Evolutionary conservation across 2,797 vertebrate species (phyloP).

Genomic region (Pempheris klunzingeri): DNA sequence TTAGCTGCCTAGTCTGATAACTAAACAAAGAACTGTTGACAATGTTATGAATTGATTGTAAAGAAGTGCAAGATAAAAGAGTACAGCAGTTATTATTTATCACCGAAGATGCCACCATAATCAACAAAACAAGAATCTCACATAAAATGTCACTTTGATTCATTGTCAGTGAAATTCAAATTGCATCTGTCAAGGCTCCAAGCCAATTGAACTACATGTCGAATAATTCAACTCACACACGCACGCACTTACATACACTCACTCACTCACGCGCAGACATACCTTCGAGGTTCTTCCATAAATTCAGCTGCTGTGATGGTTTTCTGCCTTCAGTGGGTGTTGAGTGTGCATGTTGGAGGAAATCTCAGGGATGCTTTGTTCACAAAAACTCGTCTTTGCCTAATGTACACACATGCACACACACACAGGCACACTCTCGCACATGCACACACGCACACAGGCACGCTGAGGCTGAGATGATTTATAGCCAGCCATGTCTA

Average conservation of each 20-base stretch:
- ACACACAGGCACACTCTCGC: slow-evolving; percentile 10
- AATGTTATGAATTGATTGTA: slow-evolving; percentile 24
- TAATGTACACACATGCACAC: slow-evolving; percentile 16
- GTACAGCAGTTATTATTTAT: slow-evolving; percentile 46
- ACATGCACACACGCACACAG: slow-evolving; percentile 15
- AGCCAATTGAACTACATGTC: slow-evolving; percentile 47
- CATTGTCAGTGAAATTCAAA: slow-evolving; percentile 55
- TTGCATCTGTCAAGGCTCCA: slow-evolving; percentile 50
- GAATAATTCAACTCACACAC: slow-evolving; percentile 36
- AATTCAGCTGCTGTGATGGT: slow-evolving; percentile 37
- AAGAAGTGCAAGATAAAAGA: slow-evolving; percentile 39
- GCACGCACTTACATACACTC: slow-evolving; percentile 18
- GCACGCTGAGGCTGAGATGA: slow-evolving; percentile 74
- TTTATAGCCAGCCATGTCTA: slow-evolving; percentile 86
- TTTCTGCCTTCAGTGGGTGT: slow-evolving; percentile 26
- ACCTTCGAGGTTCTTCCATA: slow-evolving; percentile 12
- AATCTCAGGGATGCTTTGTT: slow-evolving; percentile 58
- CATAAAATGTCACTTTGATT: slow-evolving; percentile 53
- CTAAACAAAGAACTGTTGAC: slow-evolving; percentile 13
- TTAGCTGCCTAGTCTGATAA: slow-evolving; percentile 10
- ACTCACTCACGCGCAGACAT: not conserved
- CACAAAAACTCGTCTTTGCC: slow-evolving; percentile 58
- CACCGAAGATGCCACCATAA: slow-evolving; percentile 34
- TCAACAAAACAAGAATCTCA: slow-evolving; percentile 49
- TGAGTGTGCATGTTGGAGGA: slow-evolving; percentile 38